These are phyloP conservation scores for Sebastes wilsoni DNA, from an alignment of 2,797 vertebrate species.

Conservation along the genomic window DNA sequence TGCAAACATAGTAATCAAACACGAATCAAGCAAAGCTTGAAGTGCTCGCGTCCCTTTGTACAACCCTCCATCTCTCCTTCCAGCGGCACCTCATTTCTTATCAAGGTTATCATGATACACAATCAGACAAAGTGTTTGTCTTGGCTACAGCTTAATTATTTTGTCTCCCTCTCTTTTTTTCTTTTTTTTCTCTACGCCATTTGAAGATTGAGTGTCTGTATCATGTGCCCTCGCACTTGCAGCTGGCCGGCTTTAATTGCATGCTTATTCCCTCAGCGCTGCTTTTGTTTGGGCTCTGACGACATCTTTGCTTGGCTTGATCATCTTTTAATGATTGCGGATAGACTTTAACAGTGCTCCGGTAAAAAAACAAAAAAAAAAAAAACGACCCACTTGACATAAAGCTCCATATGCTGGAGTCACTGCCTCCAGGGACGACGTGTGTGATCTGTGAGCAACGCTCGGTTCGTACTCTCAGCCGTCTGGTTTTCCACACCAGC, in stretches of 20 bases:
- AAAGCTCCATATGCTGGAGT: conserved; percentile 57
- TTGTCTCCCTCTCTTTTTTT: background rate
- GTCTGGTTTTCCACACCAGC: conserved; percentile 26
- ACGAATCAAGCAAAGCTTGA: background rate
- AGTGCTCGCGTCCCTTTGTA: background rate
- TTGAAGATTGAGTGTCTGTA: conserved; percentile 34
- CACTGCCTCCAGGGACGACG: conserved; percentile 28
- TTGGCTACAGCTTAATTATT: conserved; percentile 28
- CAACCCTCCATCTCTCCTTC: background rate
- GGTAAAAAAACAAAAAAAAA: background rate
- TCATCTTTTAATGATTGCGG: conserved; percentile 62
- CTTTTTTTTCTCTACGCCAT: background rate
- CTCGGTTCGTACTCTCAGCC: conserved; percentile 1
- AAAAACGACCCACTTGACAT: conserved; percentile 51
- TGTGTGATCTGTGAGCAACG: conserved; percentile 27
- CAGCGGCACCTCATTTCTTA: background rate
- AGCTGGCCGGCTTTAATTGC: conserved; percentile 61
- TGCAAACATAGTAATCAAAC: conserved; percentile 6
- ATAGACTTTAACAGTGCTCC: conserved; percentile 27
- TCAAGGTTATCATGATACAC: conserved; percentile 36
- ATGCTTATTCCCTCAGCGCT: conserved; percentile 23
- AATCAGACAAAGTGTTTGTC: conserved; percentile 33
- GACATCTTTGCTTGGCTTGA: conserved; percentile 52
- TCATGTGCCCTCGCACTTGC: conserved; percentile 31
- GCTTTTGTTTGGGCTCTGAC: conserved; percentile 50